These are phyloP conservation scores for Halictus quadricinctus DNA, from an alignment of 2,888 invertebrate genomes.

Conservation along the genomic window DNA sequence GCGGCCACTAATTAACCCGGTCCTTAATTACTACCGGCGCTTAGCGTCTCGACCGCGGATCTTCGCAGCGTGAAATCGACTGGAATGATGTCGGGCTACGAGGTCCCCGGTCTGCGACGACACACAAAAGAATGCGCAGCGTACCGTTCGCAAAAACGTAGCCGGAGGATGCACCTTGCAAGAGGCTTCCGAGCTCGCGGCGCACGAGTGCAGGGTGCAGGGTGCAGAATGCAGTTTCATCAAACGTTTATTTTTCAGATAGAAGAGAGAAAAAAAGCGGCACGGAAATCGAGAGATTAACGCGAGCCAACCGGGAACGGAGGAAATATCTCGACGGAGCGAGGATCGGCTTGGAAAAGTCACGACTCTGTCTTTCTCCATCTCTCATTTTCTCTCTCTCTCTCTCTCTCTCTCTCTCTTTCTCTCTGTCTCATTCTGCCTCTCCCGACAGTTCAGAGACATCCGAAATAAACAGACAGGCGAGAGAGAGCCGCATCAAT, in stretches of 20 bases:
- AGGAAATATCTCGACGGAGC: background rate
- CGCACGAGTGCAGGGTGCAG: background rate
- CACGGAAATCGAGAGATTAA: background rate
- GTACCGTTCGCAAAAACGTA: constrained; percentile 17
- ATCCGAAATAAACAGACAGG: background rate
- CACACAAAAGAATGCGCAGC: constrained; percentile 41
- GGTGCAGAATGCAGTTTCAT: background rate
- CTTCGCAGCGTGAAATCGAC: constrained; percentile 60
- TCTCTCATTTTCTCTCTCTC: background rate
- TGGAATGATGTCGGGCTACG: constrained; percentile 52
- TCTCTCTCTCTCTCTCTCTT: background rate
- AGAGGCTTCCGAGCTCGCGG: background rate
- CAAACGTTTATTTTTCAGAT: background rate
- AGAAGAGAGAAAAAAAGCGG: background rate
- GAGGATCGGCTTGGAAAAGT: constrained; percentile 5
- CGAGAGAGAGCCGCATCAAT: constrained; percentile 11
- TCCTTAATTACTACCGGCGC: constrained; percentile 68
- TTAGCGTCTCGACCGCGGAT: constrained; percentile 58
- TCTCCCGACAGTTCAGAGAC: background rate
- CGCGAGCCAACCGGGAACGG: background rate
- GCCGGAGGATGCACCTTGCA: background rate
- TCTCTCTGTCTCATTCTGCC: background rate
- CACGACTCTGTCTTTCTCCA: background rate
- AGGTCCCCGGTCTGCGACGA: constrained; percentile 19
- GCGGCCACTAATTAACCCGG: constrained; percentile 65